These are phyloP conservation scores for Atta cephalotes DNA, from an alignment of 1,140 invertebrate genomes.

Conservation along the genomic window DNA sequence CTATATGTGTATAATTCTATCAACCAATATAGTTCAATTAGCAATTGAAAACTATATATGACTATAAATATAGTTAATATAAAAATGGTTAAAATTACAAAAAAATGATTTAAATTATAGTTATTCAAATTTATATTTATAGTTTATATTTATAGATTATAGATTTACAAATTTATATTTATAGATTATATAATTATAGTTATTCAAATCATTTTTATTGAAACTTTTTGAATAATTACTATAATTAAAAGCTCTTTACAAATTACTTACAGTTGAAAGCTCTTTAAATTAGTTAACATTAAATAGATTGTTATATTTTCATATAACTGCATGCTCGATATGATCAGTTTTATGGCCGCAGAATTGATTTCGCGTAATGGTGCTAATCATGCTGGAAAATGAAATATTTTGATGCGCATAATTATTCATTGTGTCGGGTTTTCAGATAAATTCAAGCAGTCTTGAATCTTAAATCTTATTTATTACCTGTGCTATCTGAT, in stretches of 20 bases:
- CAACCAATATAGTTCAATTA: no score
- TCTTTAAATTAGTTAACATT: conserved; percentile 9
- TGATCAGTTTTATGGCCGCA: conserved; percentile 16
- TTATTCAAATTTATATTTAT: no score
- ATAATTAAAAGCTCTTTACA: not conserved
- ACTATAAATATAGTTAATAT: not conserved
- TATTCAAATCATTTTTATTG: not conserved
- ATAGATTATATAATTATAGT: not conserved
- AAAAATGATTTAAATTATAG: no score
- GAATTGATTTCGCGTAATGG: conserved; percentile 36
- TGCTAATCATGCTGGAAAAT: conserved; percentile 56
- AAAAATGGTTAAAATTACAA: not conserved
- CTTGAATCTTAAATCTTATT: conserved; percentile 72
- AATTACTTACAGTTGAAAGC: conserved; percentile 12
- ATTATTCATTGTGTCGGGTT: conserved; percentile 75
- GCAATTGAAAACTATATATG: no score
- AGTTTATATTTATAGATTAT: not conserved
- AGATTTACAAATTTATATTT: not conserved
- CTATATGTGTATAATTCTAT: no score
- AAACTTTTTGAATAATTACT: not conserved
- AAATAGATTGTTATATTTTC: conserved; percentile 26
- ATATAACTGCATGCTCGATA: not conserved
- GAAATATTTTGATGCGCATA: conserved; percentile 74
- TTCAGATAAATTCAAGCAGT: conserved; percentile 61
- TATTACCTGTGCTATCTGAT: conserved; percentile 41